Percentiles rank a stretch among this genome's conserved stretches.
These are phyloP conservation scores for Mastomys natalensis DNA, from an alignment of 2,113 vertebrate species.

Conservation along the genomic window DNA sequence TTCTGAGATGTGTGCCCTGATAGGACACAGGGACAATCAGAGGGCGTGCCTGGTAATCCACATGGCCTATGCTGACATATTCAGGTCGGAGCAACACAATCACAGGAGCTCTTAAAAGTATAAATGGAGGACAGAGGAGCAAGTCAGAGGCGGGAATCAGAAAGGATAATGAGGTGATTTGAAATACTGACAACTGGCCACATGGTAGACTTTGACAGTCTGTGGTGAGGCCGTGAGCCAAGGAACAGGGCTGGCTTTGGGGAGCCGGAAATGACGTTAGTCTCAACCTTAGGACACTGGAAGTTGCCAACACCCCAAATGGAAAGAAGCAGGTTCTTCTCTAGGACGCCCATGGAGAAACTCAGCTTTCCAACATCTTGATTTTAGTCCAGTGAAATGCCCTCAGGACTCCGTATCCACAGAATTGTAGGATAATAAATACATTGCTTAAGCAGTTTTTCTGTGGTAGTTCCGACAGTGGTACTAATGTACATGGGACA, in stretches of 20 bases:
- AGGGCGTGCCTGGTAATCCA: neutral
- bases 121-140: neutral
- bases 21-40: neutral
- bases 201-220: neutral
- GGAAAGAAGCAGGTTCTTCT: neutral
- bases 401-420: neutral
- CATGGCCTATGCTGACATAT: neutral
- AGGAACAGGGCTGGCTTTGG: neutral
- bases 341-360: neutral
- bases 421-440: neutral
- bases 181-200: neutral
- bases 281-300: neutral
- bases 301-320: neutral
- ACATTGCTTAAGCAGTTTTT: neutral
- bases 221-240: neutral
- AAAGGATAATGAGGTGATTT: neutral
- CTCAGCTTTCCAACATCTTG: neutral
- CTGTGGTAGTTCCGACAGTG: neutral
- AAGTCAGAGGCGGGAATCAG: neutral
- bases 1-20: neutral
- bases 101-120: neutral
- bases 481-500: neutral
- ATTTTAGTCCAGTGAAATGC: neutral
- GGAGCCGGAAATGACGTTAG: neutral
- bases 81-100: neutral